phyloP scores from a whole-genome alignment of 2,797 vertebrate genomes.

The Harpagifer antarcticus region DNA sequence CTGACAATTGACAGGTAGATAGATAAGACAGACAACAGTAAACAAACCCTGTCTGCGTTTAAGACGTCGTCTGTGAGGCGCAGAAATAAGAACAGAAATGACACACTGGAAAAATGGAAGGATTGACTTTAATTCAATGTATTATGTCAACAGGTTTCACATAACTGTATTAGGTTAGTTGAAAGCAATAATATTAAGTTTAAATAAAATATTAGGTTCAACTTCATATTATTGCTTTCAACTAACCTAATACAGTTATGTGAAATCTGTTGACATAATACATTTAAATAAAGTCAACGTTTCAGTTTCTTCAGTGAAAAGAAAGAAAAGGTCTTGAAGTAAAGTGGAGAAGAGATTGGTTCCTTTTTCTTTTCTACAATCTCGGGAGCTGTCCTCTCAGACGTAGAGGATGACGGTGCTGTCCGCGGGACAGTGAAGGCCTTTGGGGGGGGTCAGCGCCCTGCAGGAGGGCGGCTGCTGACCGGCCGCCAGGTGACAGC shows the following conservation, averaged over 20 bases:
- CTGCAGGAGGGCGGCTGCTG: conserved; percentile 77
- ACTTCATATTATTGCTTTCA: too few relatives aligned
- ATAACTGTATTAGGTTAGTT: too few relatives aligned
- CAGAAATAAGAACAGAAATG: conserved; percentile 58
- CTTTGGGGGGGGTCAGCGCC: conserved; percentile 77
- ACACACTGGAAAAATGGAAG: background rate
- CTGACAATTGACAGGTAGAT: conserved; percentile 77
- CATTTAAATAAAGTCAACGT: too few relatives aligned
- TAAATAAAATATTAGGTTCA: too few relatives aligned
- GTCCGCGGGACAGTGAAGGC: conserved; percentile 84
- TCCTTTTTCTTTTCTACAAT: conserved; percentile 63
- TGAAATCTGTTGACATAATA: too few relatives aligned
- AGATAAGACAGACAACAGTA: conserved; percentile 57
- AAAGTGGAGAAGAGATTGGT: conserved; percentile 21
- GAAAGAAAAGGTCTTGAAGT: conserved; percentile 29
- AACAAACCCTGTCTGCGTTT: conserved; percentile 54
- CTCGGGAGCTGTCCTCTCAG: conserved; percentile 75
- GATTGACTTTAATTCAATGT: too few relatives aligned
- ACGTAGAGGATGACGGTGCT: conserved; percentile 84
- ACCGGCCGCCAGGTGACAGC: conserved; percentile 58
- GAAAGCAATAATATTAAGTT: too few relatives aligned
- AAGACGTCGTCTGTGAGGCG: conserved; percentile 55
- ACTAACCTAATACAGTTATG: too few relatives aligned
- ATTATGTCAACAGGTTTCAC: too few relatives aligned
- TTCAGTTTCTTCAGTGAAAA: background rate